phyloP scores from a whole-genome alignment of 2,113 vertebrate species.

The Pholis gunnellus region DNA sequence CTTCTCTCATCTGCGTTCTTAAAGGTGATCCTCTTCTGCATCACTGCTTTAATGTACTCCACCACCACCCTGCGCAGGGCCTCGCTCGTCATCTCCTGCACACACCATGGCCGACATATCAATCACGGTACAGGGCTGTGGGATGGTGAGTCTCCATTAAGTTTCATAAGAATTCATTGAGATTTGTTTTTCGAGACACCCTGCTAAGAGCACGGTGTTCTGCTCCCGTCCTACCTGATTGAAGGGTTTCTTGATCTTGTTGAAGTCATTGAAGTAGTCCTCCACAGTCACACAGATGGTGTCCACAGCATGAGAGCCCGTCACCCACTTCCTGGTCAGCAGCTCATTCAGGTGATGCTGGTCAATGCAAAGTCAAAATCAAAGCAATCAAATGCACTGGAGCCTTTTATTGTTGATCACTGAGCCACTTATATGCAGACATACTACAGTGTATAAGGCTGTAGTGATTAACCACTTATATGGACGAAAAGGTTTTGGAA shows the following conservation, averaged over 20 bases:
- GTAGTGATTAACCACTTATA: too few relatives aligned
- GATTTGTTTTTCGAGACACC: neutral
- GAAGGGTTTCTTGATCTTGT: constrained; percentile 96
- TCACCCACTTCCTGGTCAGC: constrained; percentile 95
- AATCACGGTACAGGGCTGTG: neutral
- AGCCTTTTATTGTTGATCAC: neutral
- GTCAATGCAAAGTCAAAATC: neutral
- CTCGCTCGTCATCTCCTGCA: constrained; percentile 92
- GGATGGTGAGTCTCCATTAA: too few relatives aligned
- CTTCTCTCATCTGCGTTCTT: constrained; percentile 93
- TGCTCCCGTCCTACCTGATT: constrained; percentile 87
- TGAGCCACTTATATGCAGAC: too few relatives aligned
- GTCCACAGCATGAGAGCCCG: constrained; percentile 93
- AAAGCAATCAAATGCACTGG: neutral
- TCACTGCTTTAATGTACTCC: constrained; percentile 95
- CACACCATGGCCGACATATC: constrained; percentile 3
- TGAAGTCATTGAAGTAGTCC: constrained; percentile 98
- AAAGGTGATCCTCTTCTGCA: constrained; percentile 96
- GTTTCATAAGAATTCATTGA: too few relatives aligned
- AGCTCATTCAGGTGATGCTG: constrained; percentile 94
- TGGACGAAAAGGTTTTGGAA: too few relatives aligned
- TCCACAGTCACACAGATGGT: constrained; percentile 98
- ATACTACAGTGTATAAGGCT: too few relatives aligned
- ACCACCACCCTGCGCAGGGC: constrained; percentile 93
- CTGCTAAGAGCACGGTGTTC: neutral